Conservation (phyloP, 2,888 invertebrate genomes). For the Mamestra brassicae region DNA sequence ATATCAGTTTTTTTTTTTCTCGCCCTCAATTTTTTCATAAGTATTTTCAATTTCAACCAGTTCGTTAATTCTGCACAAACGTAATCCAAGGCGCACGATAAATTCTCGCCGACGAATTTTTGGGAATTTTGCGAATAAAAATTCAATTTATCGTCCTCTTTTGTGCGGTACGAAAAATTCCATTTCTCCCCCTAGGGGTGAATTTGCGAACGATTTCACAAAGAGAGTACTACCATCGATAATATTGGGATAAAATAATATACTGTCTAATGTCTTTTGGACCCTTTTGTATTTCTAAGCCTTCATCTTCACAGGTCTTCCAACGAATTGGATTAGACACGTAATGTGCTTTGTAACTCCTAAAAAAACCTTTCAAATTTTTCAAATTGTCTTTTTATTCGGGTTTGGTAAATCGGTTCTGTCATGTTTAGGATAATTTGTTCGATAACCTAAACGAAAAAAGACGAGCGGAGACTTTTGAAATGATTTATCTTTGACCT, state of each 20-base stretch:
- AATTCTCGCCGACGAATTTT: conserved; percentile 42
- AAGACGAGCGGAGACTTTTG: conserved; percentile 1
- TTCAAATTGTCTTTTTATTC: conserved; percentile 12
- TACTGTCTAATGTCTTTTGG: conserved; percentile 48
- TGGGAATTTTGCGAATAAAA: conserved; percentile 49
- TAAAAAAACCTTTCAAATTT: conserved; percentile 34
- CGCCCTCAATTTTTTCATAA: not conserved
- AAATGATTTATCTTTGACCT: not conserved
- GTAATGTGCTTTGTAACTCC: conserved; percentile 46
- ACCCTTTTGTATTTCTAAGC: conserved; percentile 51
- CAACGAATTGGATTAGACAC: conserved; percentile 49
- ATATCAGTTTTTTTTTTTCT: conserved; percentile 8
- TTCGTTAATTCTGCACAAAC: conserved; percentile 45
- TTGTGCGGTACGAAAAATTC: conserved; percentile 53
- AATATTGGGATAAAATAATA: conserved; percentile 59
- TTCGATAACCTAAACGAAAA: not conserved
- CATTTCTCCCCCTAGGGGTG: conserved; percentile 50
- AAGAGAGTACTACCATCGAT: conserved; percentile 64
- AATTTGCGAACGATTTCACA: conserved; percentile 64
- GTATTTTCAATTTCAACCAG: conserved; percentile 36
- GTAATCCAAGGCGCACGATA: conserved; percentile 32
- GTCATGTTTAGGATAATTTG: not conserved
- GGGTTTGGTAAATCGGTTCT: conserved; percentile 11
- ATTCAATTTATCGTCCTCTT: conserved; percentile 65
- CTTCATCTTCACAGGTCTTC: conserved; percentile 43